Evolutionary conservation across 2,797 vertebrate genomes (phyloP), one percentile per base, ranked within the genome.

Genomic region (Cichlasoma orientale): DNA sequence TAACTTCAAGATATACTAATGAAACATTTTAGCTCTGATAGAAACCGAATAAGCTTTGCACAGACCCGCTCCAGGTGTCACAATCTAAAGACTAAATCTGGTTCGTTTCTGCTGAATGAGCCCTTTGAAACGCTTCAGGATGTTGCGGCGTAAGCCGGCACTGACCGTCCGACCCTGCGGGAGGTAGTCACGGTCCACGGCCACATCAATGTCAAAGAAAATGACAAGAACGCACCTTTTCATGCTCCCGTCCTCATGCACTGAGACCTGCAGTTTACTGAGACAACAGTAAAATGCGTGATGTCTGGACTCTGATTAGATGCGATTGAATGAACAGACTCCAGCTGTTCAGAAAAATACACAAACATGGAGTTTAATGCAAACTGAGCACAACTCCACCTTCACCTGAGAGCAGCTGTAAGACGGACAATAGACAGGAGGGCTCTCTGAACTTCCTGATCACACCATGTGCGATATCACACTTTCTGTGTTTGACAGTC

Each of bases 31-130:
- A 63, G 36, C 36, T 57, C 8, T 63, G 59, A 41, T 18, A 44
- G 0, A 44, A 63, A 2, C 59, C 36, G 13, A 38, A 12, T 38
- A 4, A 1, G 38, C 13, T 38, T 12, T 38, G 4, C 11, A 10
- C 33, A 9, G 23, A 44, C 59, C 16, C 21, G 25, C 0, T 63
- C 7, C 58, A 63, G 3, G 0, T 23, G 36, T 63, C 59, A 63
- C 21, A 10, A 4, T 16, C 41, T 44, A 14, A 14, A 44, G 41
- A 5, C 41, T 4, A 44, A 44, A 44, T 14, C 41, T 38, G 38
- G 2, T 13, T 38, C 14, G 41, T 44, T 44, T 8, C 58, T 23
- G 58, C 58, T 61, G 36, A 61, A 7, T 16, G n/a, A 1, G 21
- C 41, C n/a, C 36, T 63, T 63, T 61, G 12, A 61, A 61, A 61